A percentile compares a stretch with the other conserved stretches of the same genome.
Evolutionary conservation across 2,888 invertebrate species (phyloP).

Genomic region (Bembecia ichneumoniformis): DNA sequence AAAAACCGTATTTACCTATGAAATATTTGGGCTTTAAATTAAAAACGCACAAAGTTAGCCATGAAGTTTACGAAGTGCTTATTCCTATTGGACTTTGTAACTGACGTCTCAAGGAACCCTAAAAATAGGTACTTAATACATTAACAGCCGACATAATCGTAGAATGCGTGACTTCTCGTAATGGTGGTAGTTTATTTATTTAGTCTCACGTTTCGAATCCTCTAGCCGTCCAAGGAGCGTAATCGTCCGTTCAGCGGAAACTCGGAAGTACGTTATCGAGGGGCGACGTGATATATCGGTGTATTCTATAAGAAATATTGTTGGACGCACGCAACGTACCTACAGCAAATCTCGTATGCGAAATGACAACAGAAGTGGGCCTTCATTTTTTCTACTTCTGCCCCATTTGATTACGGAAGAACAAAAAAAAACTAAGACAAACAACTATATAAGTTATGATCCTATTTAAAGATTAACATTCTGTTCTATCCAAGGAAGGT

Average conservation of each 20-base stretch:
- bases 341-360: slow-evolving; percentile 29
- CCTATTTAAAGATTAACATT: too few species aligned
- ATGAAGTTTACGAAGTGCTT: too few species aligned
- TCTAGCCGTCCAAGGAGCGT: slow-evolving; percentile 8
- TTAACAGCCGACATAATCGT: background rate
- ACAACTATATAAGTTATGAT: too few species aligned
- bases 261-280: slow-evolving; percentile 45
- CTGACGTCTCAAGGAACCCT: too few species aligned
- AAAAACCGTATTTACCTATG: too few species aligned
- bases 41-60: too few species aligned
- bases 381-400: background rate
- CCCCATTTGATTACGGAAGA: background rate
- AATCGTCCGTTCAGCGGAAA: slow-evolving; percentile 40
- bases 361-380: slow-evolving; percentile 16
- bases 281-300: slow-evolving; percentile 57
- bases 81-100: too few species aligned
- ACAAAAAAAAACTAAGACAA: background rate
- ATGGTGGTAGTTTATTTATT: slow-evolving; percentile 12
- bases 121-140: too few species aligned
- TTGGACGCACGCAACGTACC: slow-evolving; percentile 39
- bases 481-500: too few species aligned
- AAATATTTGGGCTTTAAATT: too few species aligned
- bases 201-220: slow-evolving; percentile 6
- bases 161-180: slow-evolving; percentile 4
- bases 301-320: slow-evolving; percentile 51